Evolutionary conservation across 1,140 invertebrate genomes (phyloP).

Genomic region (Aphis craccivora): DNA sequence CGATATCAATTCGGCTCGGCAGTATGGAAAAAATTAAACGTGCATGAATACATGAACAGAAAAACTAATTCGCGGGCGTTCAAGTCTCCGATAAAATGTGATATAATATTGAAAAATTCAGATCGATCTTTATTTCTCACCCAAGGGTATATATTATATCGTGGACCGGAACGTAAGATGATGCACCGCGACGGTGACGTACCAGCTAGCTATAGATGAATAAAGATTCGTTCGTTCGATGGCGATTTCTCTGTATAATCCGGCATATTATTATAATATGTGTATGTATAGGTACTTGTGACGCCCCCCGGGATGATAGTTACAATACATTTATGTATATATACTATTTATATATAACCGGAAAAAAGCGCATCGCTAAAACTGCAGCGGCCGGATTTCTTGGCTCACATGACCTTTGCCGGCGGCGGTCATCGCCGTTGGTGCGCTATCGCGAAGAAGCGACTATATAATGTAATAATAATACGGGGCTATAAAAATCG

Average conservation of each 20-base stretch:
- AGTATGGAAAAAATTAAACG: not conserved
- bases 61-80: not conserved
- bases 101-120: not conserved
- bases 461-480: not conserved
- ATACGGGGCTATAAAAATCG: not conserved
- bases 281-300: not conserved
- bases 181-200: not conserved
- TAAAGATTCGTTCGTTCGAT: not conserved
- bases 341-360: not conserved
- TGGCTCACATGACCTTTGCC: not conserved
- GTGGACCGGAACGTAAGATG: not conserved
- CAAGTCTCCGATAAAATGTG: not conserved
- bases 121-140: not conserved
- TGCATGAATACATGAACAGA: not conserved
- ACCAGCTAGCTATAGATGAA: no score
- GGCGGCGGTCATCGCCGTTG: not conserved
- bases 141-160: no score
- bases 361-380: not conserved
- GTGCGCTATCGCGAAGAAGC: conserved; percentile 6
- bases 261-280: not conserved
- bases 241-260: not conserved
- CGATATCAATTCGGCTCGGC: not conserved
- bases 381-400: not conserved
- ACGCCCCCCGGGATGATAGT: not conserved
- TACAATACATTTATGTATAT: not conserved